phyloP scores from a whole-genome alignment of 1,140 invertebrate genomes.

The Nautilus pompilius region DNA sequence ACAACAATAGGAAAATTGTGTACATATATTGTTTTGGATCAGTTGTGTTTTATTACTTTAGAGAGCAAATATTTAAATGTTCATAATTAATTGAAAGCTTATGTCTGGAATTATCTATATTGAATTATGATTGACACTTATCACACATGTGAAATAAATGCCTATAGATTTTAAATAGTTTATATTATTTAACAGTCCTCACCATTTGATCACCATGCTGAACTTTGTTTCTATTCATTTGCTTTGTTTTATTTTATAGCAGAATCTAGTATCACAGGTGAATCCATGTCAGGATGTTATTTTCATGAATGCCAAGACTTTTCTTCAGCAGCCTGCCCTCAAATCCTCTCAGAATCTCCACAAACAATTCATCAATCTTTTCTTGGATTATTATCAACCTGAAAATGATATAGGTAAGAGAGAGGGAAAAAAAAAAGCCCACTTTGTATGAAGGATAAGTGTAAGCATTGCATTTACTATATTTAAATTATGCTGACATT shows the following conservation, averaged over 20 bases:
- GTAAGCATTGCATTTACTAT: neutral
- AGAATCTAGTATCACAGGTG: slow-evolving; percentile 10
- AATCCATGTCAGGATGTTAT: slow-evolving; percentile 38
- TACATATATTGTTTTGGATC: too few relatives aligned
- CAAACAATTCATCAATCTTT: slow-evolving; percentile 43
- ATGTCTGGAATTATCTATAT: too few relatives aligned
- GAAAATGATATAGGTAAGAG: too few relatives aligned
- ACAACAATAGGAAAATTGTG: too few relatives aligned
- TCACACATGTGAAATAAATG: neutral
- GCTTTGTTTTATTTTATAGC: neutral
- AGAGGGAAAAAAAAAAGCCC: too few relatives aligned
- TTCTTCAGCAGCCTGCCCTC: slow-evolving; percentile 44
- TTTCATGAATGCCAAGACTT: slow-evolving; percentile 42
- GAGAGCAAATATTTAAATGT: too few relatives aligned
- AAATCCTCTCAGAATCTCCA: slow-evolving; percentile 34
- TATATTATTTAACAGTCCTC: neutral
- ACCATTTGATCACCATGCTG: too few relatives aligned
- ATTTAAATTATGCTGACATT: slow-evolving; percentile 1
- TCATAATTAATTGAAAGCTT: too few relatives aligned
- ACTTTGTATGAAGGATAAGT: too few relatives aligned
- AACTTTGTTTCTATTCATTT: neutral
- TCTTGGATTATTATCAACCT: slow-evolving; percentile 24
- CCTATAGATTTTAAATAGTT: neutral
- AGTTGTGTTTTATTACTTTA: too few relatives aligned
- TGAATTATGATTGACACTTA: neutral